A percentile compares a stretch with the other conserved stretches of the same genome.
These are phyloP conservation scores for Gnathonemus echidnorhynchus DNA, from an alignment of 2,113 vertebrate species.

Conservation along the genomic window DNA sequence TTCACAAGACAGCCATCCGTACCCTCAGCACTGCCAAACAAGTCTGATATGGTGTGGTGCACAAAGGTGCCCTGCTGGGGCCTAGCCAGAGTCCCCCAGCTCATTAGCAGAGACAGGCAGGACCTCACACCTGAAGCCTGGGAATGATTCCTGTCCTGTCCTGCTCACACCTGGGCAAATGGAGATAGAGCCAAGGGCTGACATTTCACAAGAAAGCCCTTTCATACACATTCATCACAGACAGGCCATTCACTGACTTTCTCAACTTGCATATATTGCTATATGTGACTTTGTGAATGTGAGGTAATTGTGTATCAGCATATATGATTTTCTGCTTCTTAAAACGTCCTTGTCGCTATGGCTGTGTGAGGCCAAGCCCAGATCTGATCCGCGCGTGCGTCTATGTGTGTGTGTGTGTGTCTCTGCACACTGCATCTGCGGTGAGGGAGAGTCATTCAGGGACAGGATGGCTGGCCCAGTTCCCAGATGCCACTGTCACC, in stretches of 20 bases:
- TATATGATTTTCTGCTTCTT: neutral
- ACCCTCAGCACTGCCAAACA: neutral
- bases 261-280: neutral
- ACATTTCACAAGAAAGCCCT: neutral
- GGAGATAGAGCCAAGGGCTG: neutral
- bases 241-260: neutral
- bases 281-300: neutral
- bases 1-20: neutral
- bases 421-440: neutral
- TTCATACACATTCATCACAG: neutral
- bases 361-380: neutral
- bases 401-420: neutral
- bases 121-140: neutral
- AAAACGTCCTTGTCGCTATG: neutral
- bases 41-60: neutral
- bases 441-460: neutral
- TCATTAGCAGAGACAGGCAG: neutral
- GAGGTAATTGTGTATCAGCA: neutral
- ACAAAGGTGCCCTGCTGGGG: neutral
- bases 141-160: neutral
- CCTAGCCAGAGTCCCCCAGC: neutral
- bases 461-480: conserved; percentile 2
- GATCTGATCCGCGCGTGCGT: neutral
- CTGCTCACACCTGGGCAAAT: neutral
- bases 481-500: neutral